phyloP scores from a whole-genome alignment of 1,140 invertebrate genomes.

The Mya arenaria region DNA sequence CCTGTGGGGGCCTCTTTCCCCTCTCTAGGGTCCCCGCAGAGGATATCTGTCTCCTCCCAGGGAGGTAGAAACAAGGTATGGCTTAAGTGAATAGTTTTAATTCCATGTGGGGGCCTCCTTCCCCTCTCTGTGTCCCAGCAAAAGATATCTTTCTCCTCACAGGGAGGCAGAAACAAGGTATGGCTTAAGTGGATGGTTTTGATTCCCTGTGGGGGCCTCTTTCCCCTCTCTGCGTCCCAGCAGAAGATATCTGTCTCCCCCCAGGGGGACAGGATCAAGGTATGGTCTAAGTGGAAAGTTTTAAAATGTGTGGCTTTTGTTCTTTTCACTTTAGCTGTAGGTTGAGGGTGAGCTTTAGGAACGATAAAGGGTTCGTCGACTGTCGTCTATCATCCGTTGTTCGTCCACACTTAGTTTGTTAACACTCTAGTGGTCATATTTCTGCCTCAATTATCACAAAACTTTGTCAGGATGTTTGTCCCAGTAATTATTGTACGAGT shows the following conservation, averaged over 20 bases:
- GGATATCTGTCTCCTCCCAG: conserved; percentile 15
- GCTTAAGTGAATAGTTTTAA: background rate
- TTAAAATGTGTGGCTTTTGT: too few species aligned
- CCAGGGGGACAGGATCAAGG: conserved; percentile 43
- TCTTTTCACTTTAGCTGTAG: too few species aligned
- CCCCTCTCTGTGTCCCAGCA: conserved; percentile 65
- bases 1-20: conserved; percentile 53
- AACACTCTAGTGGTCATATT: too few species aligned
- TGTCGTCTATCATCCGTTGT: too few species aligned
- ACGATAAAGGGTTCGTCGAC: too few species aligned
- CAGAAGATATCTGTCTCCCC: conserved; percentile 44
- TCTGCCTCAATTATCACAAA: too few species aligned
- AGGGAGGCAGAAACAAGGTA: conserved; percentile 47
- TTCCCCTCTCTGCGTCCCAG: conserved; percentile 64
- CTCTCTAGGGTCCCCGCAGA: conserved; percentile 59
- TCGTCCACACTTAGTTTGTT: too few species aligned
- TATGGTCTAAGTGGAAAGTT: background rate
- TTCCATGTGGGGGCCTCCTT: conserved; percentile 38
- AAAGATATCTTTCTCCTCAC: conserved; percentile 4
- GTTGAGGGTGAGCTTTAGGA: too few species aligned
- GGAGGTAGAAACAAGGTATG: conserved; percentile 47
- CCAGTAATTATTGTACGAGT: too few species aligned
- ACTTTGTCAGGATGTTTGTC: too few species aligned
- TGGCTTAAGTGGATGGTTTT: background rate
- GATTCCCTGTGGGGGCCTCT: background rate